Conservation (phyloP, 2,113 vertebrate species). For the Myiozetetes cayanensis region DNA sequence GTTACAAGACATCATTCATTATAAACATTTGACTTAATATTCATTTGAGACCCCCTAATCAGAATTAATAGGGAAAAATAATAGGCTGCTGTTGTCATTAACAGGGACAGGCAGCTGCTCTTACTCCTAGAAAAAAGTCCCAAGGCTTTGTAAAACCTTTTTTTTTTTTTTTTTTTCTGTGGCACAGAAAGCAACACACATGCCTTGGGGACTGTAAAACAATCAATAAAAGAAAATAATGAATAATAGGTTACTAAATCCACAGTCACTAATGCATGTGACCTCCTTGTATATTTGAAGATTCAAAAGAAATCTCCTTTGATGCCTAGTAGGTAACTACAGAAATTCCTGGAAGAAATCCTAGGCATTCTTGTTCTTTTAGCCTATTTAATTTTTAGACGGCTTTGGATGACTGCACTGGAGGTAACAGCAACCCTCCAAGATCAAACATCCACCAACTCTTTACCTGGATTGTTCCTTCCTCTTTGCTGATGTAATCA, state of each 20-base stretch:
- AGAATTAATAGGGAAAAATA: background rate
- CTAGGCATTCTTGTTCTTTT: constrained; percentile 66
- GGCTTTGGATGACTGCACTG: constrained; percentile 65
- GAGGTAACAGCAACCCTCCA: constrained; percentile 69
- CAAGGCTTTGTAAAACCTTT: background rate
- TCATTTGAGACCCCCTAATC: background rate
- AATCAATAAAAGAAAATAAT: constrained; percentile 61
- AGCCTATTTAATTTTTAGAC: constrained; percentile 68
- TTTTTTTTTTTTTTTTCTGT: background rate
- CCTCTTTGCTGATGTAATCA: constrained; percentile 68
- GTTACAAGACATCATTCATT: background rate
- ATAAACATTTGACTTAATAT: background rate
- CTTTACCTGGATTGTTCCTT: constrained; percentile 70
- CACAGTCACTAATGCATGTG: constrained; percentile 39
- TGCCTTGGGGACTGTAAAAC: constrained; percentile 27
- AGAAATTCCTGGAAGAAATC: constrained; percentile 66
- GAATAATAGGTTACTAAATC: constrained; percentile 54
- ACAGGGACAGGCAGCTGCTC: background rate
- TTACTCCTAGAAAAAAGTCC: background rate
- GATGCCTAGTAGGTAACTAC: constrained; percentile 56
- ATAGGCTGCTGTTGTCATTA: background rate
- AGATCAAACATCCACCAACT: constrained; percentile 61
- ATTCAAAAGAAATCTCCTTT: constrained; percentile 62
- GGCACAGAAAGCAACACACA: background rate
- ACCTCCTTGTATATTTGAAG: constrained; percentile 65